These are phyloP conservation scores for Lucilia cuprina DNA, from an alignment of 1,140 invertebrate species.

Conservation along the genomic window DNA sequence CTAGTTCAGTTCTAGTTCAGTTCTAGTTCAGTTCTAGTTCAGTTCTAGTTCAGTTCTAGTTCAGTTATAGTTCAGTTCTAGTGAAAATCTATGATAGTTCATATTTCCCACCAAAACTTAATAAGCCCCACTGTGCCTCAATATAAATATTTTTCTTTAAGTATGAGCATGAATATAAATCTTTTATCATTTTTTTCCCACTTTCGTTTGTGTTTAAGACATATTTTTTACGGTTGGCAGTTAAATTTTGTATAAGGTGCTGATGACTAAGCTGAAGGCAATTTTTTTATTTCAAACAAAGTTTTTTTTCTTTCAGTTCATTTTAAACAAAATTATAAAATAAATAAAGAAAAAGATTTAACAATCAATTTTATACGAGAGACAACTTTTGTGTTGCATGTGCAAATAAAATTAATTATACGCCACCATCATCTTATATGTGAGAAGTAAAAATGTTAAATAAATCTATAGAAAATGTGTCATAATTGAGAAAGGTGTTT, in stretches of 20 bases:
- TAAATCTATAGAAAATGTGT: too few species aligned
- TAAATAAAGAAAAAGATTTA: neutral
- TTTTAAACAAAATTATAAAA: neutral
- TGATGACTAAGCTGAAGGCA: constrained; percentile 2
- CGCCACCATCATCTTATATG: constrained; percentile 12
- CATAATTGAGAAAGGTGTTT: too few species aligned
- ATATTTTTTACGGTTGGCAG: neutral
- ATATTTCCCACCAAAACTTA: too few species aligned
- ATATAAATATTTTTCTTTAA: too few species aligned
- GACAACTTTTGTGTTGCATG: constrained; percentile 19
- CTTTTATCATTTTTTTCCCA: neutral
- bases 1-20: too few species aligned
- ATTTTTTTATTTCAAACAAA: neutral
- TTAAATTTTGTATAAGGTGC: neutral
- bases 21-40: too few species aligned
- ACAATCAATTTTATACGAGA: neutral
- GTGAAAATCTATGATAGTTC: too few species aligned
- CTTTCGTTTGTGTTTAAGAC: neutral
- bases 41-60: too few species aligned
- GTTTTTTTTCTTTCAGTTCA: neutral
- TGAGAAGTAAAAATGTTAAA: too few species aligned
- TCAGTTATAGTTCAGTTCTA: too few species aligned
- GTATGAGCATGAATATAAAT: neutral
- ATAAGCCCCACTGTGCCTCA: too few species aligned
- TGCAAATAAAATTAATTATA: constrained; percentile 34